phyloP scores from a whole-genome alignment of 1,140 invertebrate species.

The Drosophila simulans region DNA sequence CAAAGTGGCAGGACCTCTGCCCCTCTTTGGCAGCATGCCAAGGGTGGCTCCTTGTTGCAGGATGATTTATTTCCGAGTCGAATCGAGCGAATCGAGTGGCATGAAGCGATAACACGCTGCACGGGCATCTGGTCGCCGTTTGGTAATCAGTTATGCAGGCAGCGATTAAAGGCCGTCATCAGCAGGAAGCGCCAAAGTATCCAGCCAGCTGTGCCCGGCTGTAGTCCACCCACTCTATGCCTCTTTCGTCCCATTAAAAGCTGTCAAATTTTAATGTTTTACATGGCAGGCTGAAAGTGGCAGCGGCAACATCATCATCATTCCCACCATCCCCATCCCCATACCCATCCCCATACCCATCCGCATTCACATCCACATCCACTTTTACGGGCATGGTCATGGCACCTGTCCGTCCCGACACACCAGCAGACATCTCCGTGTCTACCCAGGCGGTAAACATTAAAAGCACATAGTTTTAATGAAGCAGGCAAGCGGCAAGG shows the following conservation, averaged over 20 bases:
- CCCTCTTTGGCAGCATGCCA: conserved; percentile 44
- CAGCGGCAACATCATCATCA: conserved; percentile 38
- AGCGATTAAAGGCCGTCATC: conserved; percentile 74
- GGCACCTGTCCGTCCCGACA: conserved; percentile 56
- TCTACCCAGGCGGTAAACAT: conserved; percentile 62
- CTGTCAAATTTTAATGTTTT: conserved; percentile 81
- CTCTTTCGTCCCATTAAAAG: conserved; percentile 61
- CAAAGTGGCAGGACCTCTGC: conserved; percentile 38
- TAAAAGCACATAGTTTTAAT: conserved; percentile 77
- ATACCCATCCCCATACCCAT: background rate
- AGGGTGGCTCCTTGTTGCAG: conserved; percentile 46
- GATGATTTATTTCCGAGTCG: conserved; percentile 64
- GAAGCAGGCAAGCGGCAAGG: conserved; percentile 43
- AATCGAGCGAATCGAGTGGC: conserved; percentile 11
- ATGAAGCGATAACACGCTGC: conserved; percentile 37
- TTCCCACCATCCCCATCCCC: background rate
- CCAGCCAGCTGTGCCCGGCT: conserved; percentile 43
- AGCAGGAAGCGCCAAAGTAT: conserved; percentile 56
- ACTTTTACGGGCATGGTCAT: conserved; percentile 43
- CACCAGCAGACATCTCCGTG: conserved; percentile 54
- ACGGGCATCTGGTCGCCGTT: conserved; percentile 23
- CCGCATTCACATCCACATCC: conserved; percentile 9
- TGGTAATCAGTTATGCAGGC: conserved; percentile 61
- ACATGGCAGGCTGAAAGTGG: conserved; percentile 74
- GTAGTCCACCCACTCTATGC: background rate